Evolutionary conservation across 2,888 invertebrate genomes (phyloP), one percentile per base, ranked within the genome.

Genomic region (Campopleginae sp.): DNA sequence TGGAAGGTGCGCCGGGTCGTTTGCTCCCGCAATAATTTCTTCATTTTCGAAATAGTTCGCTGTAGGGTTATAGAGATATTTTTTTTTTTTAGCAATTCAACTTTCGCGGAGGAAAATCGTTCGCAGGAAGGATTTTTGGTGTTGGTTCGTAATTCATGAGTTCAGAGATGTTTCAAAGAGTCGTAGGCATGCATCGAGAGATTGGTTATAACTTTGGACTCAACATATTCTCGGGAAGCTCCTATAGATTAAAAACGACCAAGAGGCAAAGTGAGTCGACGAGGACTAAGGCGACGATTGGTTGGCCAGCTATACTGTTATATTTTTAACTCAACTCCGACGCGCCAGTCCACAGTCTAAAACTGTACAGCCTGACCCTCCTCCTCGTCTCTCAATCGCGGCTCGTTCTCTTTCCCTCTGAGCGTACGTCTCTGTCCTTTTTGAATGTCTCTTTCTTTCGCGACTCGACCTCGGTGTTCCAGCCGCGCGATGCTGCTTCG

Each of bases 271-370:
- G 82, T 10, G 88, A 54, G 84, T 72, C 86, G 85, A 82, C 76
- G 75, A 86, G 79, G 87, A 85, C 86, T 86, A 85, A 81, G 87
- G 72, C 86, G 87, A 88, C 86, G 90, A 90, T 90, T 91, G 91
- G 91, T 89, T 89, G 90, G 90, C 90, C 89, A 90, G 90, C 88
- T 91, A 90, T 92, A 91, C 92, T 91, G 93, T 92, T 93, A 93
- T 86, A 86, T 93, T 93, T 93, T 93, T 93, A 93, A 93, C 93
- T 90, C 91, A 91, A 92, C 92, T 92, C 92, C 92, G 92, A 92
- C 92, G 92, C 92, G 93, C 90, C 92, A 90, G 90, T 90, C 89
- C 91, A 90, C 89, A 92, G 91, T 93, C 92, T 93, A 92, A 93
- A 93, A 93, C 91, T 91, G 93, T 93, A 92, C 90, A 90, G 89